Evolutionary conservation across 1,140 invertebrate species (phyloP), one percentile per base, ranked within the genome.

Genomic region (Diploscapter pachys): DNA sequence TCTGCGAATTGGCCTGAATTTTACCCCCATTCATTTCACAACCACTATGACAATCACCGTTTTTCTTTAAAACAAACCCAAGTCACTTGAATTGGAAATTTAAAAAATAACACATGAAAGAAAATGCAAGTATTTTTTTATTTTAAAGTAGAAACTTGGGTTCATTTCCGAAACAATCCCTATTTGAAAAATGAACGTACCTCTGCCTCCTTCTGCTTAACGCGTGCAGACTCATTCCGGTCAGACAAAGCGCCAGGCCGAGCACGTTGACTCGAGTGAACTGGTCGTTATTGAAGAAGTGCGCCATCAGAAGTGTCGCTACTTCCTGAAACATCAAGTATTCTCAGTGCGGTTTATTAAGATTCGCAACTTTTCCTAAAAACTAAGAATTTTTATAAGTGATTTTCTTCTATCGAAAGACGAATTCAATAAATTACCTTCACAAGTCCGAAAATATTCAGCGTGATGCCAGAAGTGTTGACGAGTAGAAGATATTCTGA

Each of bases 401-500:
- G 2, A 65, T 8, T 13, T 65, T 9, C 9, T 65, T 59, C 2
- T 11, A 59, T 9, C 13, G 9, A 2, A 59, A 59, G 63, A 65
- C 75, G 54, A 75, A 67, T 51, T 64, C 57, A 54, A 48, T 64
- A 73, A 79, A 78, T 87, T 88, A 95, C 95, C 91, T 99, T 99
- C 84, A 97, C 92, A 85, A 99, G 95, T 65, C 95, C 95, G 72
- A 93, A 91, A 81, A 99, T 92, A 4, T 94, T 94, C 52, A 99
- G 88, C 3, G 96, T 98, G 55, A 99, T 90, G 89, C 95, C 96
- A 81, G 96, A 98, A n/a, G 95, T 97, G 83, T 92, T 91, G 13
- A 91, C 91, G 66, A 99, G 90, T 64, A 99, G 91, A 72, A 97
- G 88, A 86, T 94, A 98, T 88, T 99, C 96, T 84, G 91, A 91